Base-by-base conservation (phyloP, 2,888 invertebrate species). In the Dryococelus australis region DNA sequence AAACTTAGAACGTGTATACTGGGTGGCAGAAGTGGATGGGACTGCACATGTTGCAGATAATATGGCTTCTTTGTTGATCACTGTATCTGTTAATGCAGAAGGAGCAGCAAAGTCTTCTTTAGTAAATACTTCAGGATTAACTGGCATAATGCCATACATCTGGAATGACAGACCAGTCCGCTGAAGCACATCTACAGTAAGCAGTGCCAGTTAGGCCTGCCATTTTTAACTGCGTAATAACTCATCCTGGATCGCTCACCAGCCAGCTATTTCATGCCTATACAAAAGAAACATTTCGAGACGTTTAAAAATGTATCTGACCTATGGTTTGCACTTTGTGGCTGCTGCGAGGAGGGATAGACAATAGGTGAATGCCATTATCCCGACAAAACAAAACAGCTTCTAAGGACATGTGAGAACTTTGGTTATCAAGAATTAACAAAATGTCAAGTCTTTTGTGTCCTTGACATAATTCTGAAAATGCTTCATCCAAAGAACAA, bases 261-360 rank as follows among this genome's bases (percentile, higher is more conserved):
- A 65, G 16, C 65, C 65, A 65, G 65, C 24, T 65, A 16, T 65
- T 65, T 16, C 65, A 3, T 24, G n/a, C 65, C 65, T 65, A 10
- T 65, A 24, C 65, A 24, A 65, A 65, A 65, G 4, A 35, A 16
- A 65, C n/a, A 20, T 65, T 65, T 65, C 16, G 13, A 65, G 10
- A n/a, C 12, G 24, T 65, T 65, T 2, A n/a, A 65, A 65, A 65
- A 65, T 0, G n/a, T 16, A 16, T 5, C 24, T 65, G 35, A 35
- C 35, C 65, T n/a, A 16, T 10, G 20, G 65, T 10, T 10, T 65
- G 65, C 10, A 65, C 65, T 20, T 65, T 65, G 65, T 65, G 65
- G n/a, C n/a, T 65, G 65, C 65, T 65, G 65, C 24, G 65, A 65
- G 65, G 65, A 65, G 65, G 65, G 65, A 65, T 65, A 20, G 65